Conservation (phyloP, 2,113 vertebrate genomes). For the Amphiprion ocellaris region DNA sequence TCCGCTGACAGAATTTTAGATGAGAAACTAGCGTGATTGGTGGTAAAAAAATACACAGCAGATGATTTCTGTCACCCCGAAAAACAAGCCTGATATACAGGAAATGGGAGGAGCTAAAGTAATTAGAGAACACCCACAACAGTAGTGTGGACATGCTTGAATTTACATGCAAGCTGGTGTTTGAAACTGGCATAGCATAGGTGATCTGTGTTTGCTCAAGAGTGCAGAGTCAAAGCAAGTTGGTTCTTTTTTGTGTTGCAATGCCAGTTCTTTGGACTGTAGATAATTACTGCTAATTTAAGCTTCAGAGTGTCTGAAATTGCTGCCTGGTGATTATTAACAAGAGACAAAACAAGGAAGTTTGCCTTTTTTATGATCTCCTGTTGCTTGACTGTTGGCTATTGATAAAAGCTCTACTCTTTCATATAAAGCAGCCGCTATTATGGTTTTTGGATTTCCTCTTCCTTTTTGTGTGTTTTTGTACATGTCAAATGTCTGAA, state of each 20-base stretch:
- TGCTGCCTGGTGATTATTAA: not conserved
- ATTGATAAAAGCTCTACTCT: constrained; percentile 2
- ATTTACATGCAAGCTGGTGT: constrained; percentile 37
- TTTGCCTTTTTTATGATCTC: not conserved
- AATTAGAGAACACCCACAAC: not conserved
- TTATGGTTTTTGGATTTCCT: too few relatives aligned
- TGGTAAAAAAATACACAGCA: not conserved
- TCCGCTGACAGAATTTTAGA: not conserved
- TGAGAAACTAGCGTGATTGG: constrained; percentile 25
- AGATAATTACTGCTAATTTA: not conserved
- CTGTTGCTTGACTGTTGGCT: not conserved
- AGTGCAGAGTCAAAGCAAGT: not conserved
- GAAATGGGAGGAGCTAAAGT: constrained; percentile 39
- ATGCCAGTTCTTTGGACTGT: not conserved
- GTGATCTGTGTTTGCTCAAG: too few relatives aligned
- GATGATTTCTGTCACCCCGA: not conserved
- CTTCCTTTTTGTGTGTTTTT: too few relatives aligned
- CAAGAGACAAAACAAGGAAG: not conserved
- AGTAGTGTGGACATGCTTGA: constrained; percentile 34
- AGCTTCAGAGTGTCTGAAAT: not conserved
- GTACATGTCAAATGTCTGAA: too few relatives aligned
- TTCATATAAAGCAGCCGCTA: not conserved
- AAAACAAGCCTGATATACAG: constrained; percentile 18
- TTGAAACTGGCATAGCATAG: not conserved
- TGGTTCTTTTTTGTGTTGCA: constrained; percentile 16